phyloP scores from a whole-genome alignment of 2,888 invertebrate genomes.

The Thumatha senex region DNA sequence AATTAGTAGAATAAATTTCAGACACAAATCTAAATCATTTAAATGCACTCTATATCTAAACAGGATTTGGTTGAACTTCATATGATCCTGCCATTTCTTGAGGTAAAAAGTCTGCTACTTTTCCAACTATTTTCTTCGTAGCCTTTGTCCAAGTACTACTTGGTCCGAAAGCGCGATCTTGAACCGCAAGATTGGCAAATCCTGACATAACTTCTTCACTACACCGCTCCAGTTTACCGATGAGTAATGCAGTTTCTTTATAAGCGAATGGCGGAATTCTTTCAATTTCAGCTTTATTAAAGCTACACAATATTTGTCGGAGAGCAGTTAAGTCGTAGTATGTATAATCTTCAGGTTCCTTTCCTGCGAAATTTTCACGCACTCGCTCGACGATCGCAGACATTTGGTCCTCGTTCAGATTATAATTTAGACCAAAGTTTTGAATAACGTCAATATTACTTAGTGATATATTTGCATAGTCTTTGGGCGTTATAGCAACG shows the following conservation, averaged over 20 bases:
- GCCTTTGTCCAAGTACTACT: conserved; percentile 63
- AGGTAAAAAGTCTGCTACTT: conserved; percentile 62
- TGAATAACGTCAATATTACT: conserved; percentile 78
- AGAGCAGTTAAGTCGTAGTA: conserved; percentile 80
- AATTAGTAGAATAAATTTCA: too few relatives aligned
- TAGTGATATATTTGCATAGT: conserved; percentile 79
- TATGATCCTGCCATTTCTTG: not conserved
- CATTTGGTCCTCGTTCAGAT: conserved; percentile 66
- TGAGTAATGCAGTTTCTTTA: conserved; percentile 64
- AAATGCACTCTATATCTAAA: too few relatives aligned
- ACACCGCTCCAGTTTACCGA: conserved; percentile 68
- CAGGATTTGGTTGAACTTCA: too few relatives aligned
- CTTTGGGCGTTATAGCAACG: conserved; percentile 69
- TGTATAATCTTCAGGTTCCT: conserved; percentile 81
- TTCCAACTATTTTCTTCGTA: conserved; percentile 62
- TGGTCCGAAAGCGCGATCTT: conserved; percentile 70
- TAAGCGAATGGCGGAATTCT: conserved; percentile 81
- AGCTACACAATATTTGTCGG: conserved; percentile 82
- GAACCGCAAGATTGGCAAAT: conserved; percentile 72
- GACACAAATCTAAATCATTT: too few relatives aligned
- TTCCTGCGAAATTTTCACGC: conserved; percentile 76
- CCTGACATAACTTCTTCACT: conserved; percentile 65
- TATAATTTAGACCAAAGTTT: conserved; percentile 80
- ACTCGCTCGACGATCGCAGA: conserved; percentile 76
- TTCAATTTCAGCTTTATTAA: conserved; percentile 77